phyloP scores from a whole-genome alignment of 2,113 vertebrate genomes.

The Penelope pileata region DNA sequence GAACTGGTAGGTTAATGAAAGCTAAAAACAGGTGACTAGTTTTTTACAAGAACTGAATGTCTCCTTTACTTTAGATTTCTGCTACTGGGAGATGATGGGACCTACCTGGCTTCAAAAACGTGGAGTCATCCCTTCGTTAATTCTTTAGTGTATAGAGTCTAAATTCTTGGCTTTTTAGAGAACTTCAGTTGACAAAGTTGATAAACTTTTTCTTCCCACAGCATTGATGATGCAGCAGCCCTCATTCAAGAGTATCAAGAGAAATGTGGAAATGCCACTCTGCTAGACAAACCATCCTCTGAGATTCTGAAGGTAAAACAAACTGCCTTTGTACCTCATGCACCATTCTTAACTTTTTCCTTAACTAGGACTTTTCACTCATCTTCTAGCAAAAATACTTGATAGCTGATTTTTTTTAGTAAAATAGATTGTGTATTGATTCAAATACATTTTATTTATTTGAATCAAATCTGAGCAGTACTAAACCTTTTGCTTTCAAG shows the following conservation, averaged over 20 bases:
- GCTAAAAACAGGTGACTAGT: neutral
- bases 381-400: neutral
- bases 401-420: neutral
- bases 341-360: neutral
- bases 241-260: constrained; percentile 82
- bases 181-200: neutral
- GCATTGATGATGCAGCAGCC: constrained; percentile 81
- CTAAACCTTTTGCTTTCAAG: neutral
- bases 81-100: neutral
- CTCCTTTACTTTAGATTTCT: neutral
- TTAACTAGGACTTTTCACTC: neutral
- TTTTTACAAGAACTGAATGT: neutral
- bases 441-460: neutral
- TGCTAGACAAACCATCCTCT: constrained; percentile 29
- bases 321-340: neutral
- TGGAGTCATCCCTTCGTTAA: neutral
- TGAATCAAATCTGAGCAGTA: neutral
- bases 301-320: constrained; percentile 81
- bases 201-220: constrained; percentile 45
- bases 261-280: constrained; percentile 65
- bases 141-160: neutral
- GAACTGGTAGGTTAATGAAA: constrained; percentile 77
- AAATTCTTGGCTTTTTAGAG: neutral
- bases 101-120: neutral
- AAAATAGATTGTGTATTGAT: neutral